Evolutionary conservation across 2,888 invertebrate species (phyloP), one percentile per base, ranked within the genome.

Genomic region (Lepidochitona cinerea): DNA sequence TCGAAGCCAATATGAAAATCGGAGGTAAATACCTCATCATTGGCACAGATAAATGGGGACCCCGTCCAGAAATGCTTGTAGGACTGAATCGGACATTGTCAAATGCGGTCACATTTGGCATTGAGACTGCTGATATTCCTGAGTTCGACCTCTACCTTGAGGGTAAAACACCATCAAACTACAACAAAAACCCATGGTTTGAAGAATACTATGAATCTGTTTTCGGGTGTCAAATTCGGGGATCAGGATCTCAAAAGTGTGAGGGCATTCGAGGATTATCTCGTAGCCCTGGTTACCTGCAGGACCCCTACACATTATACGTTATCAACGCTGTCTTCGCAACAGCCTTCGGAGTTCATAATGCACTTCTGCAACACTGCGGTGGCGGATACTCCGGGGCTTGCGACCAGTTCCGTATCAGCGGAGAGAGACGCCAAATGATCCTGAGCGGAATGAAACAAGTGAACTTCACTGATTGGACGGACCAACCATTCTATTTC

Each of bases 151-250:
- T 66, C 12, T 89, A 88, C 74, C 79, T 89, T n/a, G 84, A 85
- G 68, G 71, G 75, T 18, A 87, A 86, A 68, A 84, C 75, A 0
- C 86, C 87, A n/a, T 75, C 73, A 23, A 85, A 77, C 35, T 85
- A 90, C 74, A 75, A 74, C 0, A 75, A 81, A 14, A 91, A 91
- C 75, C 91, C 91, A 1, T 92, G 92, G 92, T 92, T 91, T 81
- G 76, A 83, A n/a, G 90, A 91, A n/a, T 90, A 89, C 77, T 91
- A 90, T 86, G 86, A 90, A 75, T 75, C 86, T 35, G 74, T 87
- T 0, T 88, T 86, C 76, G 81, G 88, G 33, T 90, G 90, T 75
- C 76, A 74, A 4, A 26, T 77, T 18, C 53, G 32, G 12, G 68
- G 53, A 36, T 33, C 32, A 14, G 37, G 37, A 12, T 18, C 37